Evolutionary conservation across 2,888 invertebrate genomes (phyloP).

Genomic region (Odontomyia ornata): DNA sequence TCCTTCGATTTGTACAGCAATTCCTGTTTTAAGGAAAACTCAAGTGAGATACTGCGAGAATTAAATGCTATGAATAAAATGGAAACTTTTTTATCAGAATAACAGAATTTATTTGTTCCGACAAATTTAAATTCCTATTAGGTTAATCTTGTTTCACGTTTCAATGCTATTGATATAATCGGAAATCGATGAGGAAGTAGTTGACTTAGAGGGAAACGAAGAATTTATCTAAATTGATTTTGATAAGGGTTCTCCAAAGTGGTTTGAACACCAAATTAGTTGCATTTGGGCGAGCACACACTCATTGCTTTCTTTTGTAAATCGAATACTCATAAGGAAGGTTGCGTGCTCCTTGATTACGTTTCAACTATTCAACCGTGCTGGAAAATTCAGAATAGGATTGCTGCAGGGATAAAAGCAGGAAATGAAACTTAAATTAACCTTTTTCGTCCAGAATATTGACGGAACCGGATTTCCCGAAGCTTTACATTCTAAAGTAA

Average conservation of each 20-base stretch:
- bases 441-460: conserved; percentile 71
- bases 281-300: no score
- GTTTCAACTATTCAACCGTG: no score
- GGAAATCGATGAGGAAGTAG: background rate
- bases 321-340: no score
- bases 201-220: no score
- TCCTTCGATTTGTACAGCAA: conserved; percentile 32
- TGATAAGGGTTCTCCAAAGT: no score
- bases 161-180: background rate
- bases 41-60: background rate
- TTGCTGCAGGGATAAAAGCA: no score
- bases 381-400: no score
- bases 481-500: conserved; percentile 75
- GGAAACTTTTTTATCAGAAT: conserved; percentile 13
- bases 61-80: background rate
- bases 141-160: background rate
- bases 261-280: no score
- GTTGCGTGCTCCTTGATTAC: no score
- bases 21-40: background rate
- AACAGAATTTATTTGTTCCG: conserved; percentile 23
- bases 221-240: no score
- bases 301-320: no score
- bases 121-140: conserved; percentile 37
- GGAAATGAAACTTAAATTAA: conserved; percentile 47
- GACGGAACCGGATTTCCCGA: conserved; percentile 77